Percentiles rank a stretch among this genome's conserved stretches.
These are phyloP conservation scores for Synanceia verrucosa DNA, from an alignment of 2,797 vertebrate species.

Conservation along the genomic window DNA sequence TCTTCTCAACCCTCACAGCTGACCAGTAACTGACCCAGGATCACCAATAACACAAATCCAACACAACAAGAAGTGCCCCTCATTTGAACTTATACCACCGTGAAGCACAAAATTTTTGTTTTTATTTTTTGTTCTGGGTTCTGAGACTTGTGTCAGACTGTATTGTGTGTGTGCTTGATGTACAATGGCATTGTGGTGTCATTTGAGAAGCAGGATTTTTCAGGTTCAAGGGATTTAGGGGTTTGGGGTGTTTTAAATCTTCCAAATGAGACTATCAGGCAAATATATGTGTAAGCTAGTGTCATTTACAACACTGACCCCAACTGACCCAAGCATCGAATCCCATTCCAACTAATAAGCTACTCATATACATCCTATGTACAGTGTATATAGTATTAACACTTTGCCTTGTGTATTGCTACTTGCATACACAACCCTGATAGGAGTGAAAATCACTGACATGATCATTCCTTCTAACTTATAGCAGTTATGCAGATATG, in stretches of 20 bases:
- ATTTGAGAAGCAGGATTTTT: slow-evolving; percentile 60
- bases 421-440: slow-evolving; percentile 40
- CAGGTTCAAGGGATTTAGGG: slow-evolving; percentile 57
- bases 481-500: slow-evolving; percentile 58
- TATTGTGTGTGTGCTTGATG: slow-evolving; percentile 31
- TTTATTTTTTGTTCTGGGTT: slow-evolving; percentile 17
- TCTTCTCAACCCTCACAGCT: slow-evolving; percentile 53
- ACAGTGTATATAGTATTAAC: slow-evolving; percentile 56
- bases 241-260: slow-evolving; percentile 50
- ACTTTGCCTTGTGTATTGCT: slow-evolving; percentile 57
- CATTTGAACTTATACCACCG: slow-evolving; percentile 45
- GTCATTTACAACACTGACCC: slow-evolving; percentile 38
- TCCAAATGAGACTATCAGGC: slow-evolving; percentile 48
- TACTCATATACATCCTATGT: slow-evolving; percentile 59
- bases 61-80: slow-evolving; percentile 25
- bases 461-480: slow-evolving; percentile 20
- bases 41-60: slow-evolving; percentile 30
- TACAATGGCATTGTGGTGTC: slow-evolving; percentile 32
- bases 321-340: slow-evolving; percentile 35
- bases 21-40: slow-evolving; percentile 54
- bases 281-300: slow-evolving; percentile 49
- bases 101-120: slow-evolving; percentile 59
- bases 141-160: slow-evolving; percentile 55
- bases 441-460: slow-evolving; percentile 22
- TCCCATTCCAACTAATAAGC: slow-evolving; percentile 62